Evolutionary conservation across 2,797 vertebrate species (phyloP), one percentile per base, ranked within the genome.

Genomic region (Rhinophrynus dorsalis): DNA sequence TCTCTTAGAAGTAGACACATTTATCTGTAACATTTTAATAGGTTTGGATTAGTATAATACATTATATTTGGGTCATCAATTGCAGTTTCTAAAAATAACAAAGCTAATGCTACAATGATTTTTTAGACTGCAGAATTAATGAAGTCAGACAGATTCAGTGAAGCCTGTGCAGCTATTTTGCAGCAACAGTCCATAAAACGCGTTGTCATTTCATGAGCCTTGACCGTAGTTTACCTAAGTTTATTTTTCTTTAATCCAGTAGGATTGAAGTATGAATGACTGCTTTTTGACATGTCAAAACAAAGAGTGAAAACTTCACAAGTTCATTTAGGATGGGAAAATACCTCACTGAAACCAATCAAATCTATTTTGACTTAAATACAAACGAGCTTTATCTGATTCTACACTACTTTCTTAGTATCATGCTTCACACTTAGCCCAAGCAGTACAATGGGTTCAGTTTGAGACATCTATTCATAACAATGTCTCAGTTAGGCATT

Each of bases 231-330:
- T 48, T 6, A 58, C 45, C 44, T 29, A 37, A 15, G 55, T 51
- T 47, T 68, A 59, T 68, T 68, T 50, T 68, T 11, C 32, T 58
- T 59, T 38, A 47, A 23, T 38, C 11, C 11, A 3, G 13, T 37
- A 13, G 13, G 17, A 44, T 23, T 32, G 5, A 47, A 18, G 12
- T 33, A 15, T 44, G 38, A 56, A 47, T 13, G 51, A 11, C 30
- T 6, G 27, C 2, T 15, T 11, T 40, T 33, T 56, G 20, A 32
- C 56, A 67, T 47, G 37, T 56, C 50, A 66, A 44, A 44, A 40
- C 29, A 15, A 42, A 32, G n/a, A 32, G 27, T 20, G 15, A 5
- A 40, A 59, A n/a, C n/a, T n/a, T n/a, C n/a, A n/a, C n/a, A n/a
- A n/a, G n/a, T n/a, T n/a, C n/a, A n/a, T n/a, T n/a, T n/a, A n/a